Evolutionary conservation across 2,888 invertebrate species (phyloP), one percentile per base, ranked within the genome.

Genomic region (Micropterix aruncella): DNA sequence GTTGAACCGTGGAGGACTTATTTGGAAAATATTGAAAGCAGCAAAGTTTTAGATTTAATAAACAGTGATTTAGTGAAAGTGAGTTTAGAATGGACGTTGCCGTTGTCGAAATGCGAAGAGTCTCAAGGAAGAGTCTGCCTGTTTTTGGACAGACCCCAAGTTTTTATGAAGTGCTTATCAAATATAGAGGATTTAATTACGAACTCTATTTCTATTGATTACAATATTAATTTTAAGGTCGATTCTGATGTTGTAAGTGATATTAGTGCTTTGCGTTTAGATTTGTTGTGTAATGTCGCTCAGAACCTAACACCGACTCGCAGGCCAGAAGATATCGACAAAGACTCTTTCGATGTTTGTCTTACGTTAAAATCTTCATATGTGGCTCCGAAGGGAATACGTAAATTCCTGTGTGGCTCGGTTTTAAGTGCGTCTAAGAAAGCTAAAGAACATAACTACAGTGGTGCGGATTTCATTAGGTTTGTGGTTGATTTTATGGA

Each of bases 401-500:
- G 51, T 39, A 52, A 57, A 19, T 53, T 73, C 36, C 51, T 74
- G 3, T 79, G 79, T 60, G 82, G 79, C 2, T 63, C 75, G 18
- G 80, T 83, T 2, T 59, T 77, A 18, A 80, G 77, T 67, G 59
- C 63, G 3, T 61, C 63, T 46, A 64, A 64, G n/a, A 73, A 74
- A 47, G 57, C 59, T 17, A 77, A 77, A 58, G 76, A 77, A 54
- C 61, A 49, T 2, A 46, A 46, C 37, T 54, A 73, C n/a, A 67
- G 55, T 38, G 66, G 72, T 47, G 57, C 64, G 37, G 66, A 73
- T n/a, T 77, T 75, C 57, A 64, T 71, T 51, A 67, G 65, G 77
- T 75, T 61, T 54, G 48, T 46, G 41, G 19, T 27, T 12, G 37
- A 17, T 16, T n/a, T n/a, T n/a, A n/a, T n/a, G n/a, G n/a, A n/a